Evolutionary conservation across 2,888 invertebrate genomes (phyloP), one percentile per base, ranked within the genome.

Genomic region (Pyrochroa serraticornis): DNA sequence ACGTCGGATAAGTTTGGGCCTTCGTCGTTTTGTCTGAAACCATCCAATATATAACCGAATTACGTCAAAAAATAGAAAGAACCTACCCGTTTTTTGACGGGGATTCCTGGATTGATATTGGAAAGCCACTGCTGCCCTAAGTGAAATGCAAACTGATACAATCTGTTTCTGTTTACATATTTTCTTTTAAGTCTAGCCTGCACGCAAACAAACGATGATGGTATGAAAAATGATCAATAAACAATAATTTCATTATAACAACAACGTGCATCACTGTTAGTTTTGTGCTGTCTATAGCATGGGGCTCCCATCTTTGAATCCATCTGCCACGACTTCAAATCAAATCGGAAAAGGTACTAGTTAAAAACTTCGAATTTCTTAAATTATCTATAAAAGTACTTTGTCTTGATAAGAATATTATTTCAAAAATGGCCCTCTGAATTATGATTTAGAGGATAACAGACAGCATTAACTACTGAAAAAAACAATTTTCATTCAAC

Each of bases 91-190:
- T 86, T 87, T 82, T 80, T 80, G 79, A 73, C 81, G 78, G 84
- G 79, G 74, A 79, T 82, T 77, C 85, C 83, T 56, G 72, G 61
- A 65, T 71, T 83, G 82, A 81, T 77, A 77, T 82, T 84, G 79
- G 84, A 83, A 82, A 86, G 84, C 89, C 90, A 90, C 90, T 90
- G 90, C 89, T 90, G 88, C 89, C 90, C 91, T 90, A 85, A 83
- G 85, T 85, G 83, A 85, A 85, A 84, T 82, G 82, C 80, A 84
- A 83, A 86, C 84, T 84, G 85, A 85, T 85, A 85, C 82, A 85
- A 85, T 84, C 83, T 78, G 77, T 76, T 75, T 79, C 75, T 76
- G 74, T 75, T 75, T 72, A 75, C 71, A 73, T 71, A 69, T 68
- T 75, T 74, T 74, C 73, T 80, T 79, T 81, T 82, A 81, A 81